Percentiles rank a stretch among this genome's conserved stretches.
Evolutionary conservation across 1,140 invertebrate genomes (phyloP).

Genomic region (Stegodyphus mimosarum): DNA sequence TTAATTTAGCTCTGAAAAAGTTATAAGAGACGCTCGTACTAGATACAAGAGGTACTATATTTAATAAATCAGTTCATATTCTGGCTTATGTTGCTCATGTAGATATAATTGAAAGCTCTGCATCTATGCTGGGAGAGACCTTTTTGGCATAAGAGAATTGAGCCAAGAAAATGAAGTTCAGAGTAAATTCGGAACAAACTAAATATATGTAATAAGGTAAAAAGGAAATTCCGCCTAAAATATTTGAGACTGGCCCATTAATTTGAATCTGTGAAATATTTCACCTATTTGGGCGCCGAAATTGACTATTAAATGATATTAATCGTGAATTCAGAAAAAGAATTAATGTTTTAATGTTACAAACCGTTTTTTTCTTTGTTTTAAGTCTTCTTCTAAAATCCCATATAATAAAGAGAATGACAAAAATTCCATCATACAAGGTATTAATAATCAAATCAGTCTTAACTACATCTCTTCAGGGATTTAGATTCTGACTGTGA

Average conservation of each 20-base stretch:
- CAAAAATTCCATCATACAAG: not conserved
- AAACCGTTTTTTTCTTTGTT: not conserved
- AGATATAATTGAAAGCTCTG: not conserved
- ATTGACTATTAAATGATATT: not conserved
- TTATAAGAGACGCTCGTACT: not conserved
- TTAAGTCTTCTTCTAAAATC: not conserved
- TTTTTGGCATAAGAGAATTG: not conserved
- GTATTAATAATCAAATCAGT: not conserved
- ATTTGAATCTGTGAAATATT: not conserved
- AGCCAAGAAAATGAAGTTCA: not conserved
- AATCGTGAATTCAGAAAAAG: not conserved
- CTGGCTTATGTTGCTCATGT: not conserved
- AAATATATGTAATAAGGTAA: not conserved
- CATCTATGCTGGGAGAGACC: not conserved
- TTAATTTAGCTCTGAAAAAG: not conserved
- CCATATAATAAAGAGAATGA: not conserved
- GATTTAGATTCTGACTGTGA: not conserved
- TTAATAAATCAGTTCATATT: not conserved
- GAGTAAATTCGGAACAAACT: not conserved
- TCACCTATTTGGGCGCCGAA: not conserved
- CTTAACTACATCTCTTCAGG: not conserved
- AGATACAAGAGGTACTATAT: not conserved
- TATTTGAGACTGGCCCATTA: not conserved
- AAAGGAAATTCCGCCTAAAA: not conserved
- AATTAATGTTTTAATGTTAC: not conserved